Evolutionary conservation across 1,140 invertebrate genomes (phyloP), one percentile per base, ranked within the genome.

Genomic region (Lordiphosa clarofinis): DNA sequence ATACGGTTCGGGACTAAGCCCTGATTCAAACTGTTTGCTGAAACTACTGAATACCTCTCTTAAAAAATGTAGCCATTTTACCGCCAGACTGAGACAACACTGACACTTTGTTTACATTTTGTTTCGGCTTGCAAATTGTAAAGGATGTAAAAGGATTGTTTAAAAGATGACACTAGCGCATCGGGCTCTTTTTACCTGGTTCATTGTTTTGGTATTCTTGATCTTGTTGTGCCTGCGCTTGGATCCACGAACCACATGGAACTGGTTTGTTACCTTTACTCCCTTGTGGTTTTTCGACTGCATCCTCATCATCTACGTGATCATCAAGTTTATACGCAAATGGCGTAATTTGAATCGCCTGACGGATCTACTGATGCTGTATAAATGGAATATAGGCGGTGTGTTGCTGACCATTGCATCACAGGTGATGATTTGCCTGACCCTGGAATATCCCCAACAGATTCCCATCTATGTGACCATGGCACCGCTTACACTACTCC

Each of bases 261-360:
- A 97, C 88, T 98, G 96, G 96, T 97, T 97, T 86, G 94, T 97
- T 31, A 96, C 98, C 19, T 98, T 98, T 67, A 94, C 97, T 42
- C 97, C 97, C 5, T 92, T 98, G 91, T 98, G 96, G 96, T 90
- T 97, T 31, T 97, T 96, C 87, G 96, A 98, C 84, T 92, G 92
- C 43, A 95, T 97, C 58, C 90, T 98, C 53, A 88, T 97, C 3
- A 93, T 96, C 56, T 96, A 96, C 78, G 94, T 97, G 9, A 90
- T 95, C 40, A 96, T 97, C 74, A 94, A 96, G 74, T 95, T 97
- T 90, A 93, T 97, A 58, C 94, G 94, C 1, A 94, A 95, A 69
- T 97, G 94, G 86, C 94, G 94, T 89, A 95, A 94, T 89, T 92
- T 92, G 3, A 92, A 92, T 57, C 63, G 86, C 1, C 52, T 89